Conservation (phyloP, 2,797 vertebrate genomes). For the Otolemur crassicaudatus region DNA sequence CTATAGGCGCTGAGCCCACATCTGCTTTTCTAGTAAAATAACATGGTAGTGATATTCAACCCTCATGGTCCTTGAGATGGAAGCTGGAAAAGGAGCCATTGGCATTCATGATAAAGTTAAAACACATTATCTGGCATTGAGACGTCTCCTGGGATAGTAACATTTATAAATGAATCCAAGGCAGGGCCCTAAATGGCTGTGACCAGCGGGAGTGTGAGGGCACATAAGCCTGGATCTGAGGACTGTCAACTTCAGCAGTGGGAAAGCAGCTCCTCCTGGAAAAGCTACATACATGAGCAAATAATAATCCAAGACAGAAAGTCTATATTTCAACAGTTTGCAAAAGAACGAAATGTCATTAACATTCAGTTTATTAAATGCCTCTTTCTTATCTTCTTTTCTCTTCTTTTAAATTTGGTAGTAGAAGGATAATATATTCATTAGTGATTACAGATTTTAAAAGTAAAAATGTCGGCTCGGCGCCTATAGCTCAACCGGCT, state of each 20-base stretch:
- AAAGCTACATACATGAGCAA: not conserved
- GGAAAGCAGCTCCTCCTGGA: not conserved
- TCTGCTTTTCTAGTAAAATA: not conserved
- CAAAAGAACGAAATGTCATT: not conserved
- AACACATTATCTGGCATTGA: not conserved
- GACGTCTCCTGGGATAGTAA: no score
- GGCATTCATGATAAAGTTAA: not conserved
- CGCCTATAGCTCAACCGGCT: no score
- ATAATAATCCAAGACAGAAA: not conserved
- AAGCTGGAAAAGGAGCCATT: not conserved
- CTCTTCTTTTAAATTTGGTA: conserved; percentile 65
- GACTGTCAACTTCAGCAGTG: fast-evolving
- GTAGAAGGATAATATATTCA: conserved; percentile 54
- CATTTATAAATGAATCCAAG: not conserved
- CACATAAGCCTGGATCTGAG: fast-evolving
- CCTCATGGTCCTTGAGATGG: not conserved
- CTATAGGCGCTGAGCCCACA: no score
- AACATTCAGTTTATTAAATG: not conserved
- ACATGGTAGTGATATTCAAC: not conserved
- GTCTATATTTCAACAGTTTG: not conserved
- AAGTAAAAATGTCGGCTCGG: no score
- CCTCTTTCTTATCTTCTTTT: not conserved
- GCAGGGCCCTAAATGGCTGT: not conserved
- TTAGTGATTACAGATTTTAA: conserved; percentile 67
- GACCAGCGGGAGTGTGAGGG: fast-evolving